These are phyloP conservation scores for Eurytoma adleriae DNA, from an alignment of 2,888 invertebrate species.

Conservation along the genomic window DNA sequence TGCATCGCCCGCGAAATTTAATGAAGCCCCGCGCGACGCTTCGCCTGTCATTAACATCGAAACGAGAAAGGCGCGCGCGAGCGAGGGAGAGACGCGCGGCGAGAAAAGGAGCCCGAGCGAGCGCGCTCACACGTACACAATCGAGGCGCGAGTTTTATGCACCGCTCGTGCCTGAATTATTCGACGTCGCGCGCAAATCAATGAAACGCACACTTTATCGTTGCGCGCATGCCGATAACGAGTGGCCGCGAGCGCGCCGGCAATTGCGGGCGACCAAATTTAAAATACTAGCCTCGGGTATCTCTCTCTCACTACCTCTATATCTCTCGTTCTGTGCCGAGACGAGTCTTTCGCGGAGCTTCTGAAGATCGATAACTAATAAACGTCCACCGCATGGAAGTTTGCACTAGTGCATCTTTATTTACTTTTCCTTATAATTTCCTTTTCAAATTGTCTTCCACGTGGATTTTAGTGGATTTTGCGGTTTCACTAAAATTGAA, in stretches of 20 bases:
- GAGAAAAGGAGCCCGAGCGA: background rate
- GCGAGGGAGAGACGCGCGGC: background rate
- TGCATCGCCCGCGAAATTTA: background rate
- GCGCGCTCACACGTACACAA: background rate
- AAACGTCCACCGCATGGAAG: no score
- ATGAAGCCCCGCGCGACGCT: background rate
- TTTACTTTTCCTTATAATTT: no score
- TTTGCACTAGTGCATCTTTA: no score
- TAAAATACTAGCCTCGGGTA: background rate
- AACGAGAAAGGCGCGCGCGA: background rate
- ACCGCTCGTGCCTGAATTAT: background rate
- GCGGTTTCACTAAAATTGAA: no score
- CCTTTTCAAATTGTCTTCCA: no score
- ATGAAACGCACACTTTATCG: conserved; percentile 6
- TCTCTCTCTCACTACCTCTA: no score
- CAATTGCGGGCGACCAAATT: background rate
- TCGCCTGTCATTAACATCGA: conserved; percentile 16
- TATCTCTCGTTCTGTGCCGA: no score
- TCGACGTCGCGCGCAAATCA: conserved; percentile 11
- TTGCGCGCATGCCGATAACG: conserved; percentile 3
- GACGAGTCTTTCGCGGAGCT: no score
- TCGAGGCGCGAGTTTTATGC: conserved; percentile 1
- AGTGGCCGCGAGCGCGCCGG: background rate
- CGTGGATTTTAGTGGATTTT: no score
- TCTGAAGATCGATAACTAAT: no score